Evolutionary conservation across 2,113 vertebrate genomes (phyloP).

Genomic region (Cinclus mexicanus): DNA sequence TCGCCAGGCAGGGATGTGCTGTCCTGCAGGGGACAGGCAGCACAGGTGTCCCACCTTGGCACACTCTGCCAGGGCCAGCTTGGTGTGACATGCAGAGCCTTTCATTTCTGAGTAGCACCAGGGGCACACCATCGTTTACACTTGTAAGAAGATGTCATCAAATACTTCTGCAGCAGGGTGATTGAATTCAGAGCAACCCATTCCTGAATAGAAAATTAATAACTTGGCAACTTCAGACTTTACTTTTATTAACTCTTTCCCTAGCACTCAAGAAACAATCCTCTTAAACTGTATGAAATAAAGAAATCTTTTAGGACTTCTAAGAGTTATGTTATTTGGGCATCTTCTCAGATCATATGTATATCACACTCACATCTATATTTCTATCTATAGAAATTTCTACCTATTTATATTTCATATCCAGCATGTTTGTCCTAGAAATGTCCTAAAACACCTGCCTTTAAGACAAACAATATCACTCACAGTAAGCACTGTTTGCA

Average conservation of each 20-base stretch:
- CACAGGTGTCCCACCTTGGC: neutral
- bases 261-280: neutral
- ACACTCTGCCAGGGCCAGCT: rapidly evolving
- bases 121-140: neutral
- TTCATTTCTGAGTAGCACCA: neutral
- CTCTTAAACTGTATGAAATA: neutral
- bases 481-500: neutral
- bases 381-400: neutral
- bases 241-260: neutral
- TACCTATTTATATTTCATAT: neutral
- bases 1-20: rapidly evolving
- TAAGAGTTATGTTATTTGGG: neutral
- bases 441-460: neutral
- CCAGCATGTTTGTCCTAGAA: neutral
- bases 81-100: neutral
- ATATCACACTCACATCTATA: neutral
- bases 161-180: neutral
- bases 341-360: neutral
- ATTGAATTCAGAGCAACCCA: slow-evolving; percentile 17
- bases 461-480: neutral
- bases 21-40: neutral
- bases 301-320: neutral
- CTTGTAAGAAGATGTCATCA: neutral
- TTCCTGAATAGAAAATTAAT: slow-evolving; percentile 21
- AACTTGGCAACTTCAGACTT: neutral